A percentile compares a stretch with the other conserved stretches of the same genome.
Conservation (phyloP, 2,113 vertebrate genomes). For the Ptilorrhoa leucosticta region DNA sequence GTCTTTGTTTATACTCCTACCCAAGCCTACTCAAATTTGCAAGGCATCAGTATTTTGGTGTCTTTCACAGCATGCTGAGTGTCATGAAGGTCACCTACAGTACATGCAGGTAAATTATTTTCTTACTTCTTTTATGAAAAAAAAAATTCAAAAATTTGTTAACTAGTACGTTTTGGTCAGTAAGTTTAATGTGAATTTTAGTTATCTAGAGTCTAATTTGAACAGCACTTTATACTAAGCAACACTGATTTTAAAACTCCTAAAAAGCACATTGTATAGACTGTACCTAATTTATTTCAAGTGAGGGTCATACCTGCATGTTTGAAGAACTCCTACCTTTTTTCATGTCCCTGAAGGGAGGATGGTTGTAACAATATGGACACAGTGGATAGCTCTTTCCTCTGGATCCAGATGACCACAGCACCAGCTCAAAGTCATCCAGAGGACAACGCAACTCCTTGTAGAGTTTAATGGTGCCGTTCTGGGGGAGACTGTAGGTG, state of each 20-base stretch:
- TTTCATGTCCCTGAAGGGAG: constrained; percentile 97
- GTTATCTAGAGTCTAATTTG: neutral
- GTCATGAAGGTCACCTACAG: neutral
- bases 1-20: neutral
- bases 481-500: constrained; percentile 95
- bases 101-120: neutral
- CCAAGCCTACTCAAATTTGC: neutral
- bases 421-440: constrained; percentile 94
- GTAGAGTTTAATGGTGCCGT: constrained; percentile 95
- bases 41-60: neutral
- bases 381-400: constrained; percentile 96
- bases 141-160: neutral
- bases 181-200: neutral
- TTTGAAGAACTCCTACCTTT: constrained; percentile 80
- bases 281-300: neutral
- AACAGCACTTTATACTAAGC: neutral
- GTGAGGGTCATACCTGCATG: neutral
- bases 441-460: constrained; percentile 94
- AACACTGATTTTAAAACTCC: neutral
- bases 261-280: neutral
- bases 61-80: neutral
- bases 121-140: neutral
- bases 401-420: constrained; percentile 92
- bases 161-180: neutral
- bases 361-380: constrained; percentile 94